phyloP scores from a whole-genome alignment of 2,888 invertebrate species.

The Lomographa bimaculata region DNA sequence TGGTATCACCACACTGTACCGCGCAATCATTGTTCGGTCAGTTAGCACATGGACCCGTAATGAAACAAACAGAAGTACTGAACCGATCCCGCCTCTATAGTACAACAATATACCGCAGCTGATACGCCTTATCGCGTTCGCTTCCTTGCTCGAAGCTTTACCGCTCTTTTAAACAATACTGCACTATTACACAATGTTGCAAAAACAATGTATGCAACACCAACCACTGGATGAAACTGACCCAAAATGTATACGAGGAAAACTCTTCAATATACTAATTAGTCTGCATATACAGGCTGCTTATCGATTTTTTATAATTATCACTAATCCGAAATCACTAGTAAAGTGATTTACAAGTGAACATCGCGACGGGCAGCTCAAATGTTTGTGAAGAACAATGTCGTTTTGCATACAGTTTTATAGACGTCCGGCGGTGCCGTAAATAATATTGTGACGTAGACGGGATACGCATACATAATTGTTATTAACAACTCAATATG shows the following conservation, averaged over 20 bases:
- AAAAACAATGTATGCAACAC: background rate
- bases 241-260: background rate
- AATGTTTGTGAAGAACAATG: constrained; percentile 26
- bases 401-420: constrained; percentile 53
- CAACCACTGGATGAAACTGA: too few species aligned
- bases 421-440: constrained; percentile 52
- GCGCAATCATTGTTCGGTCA: constrained; percentile 2
- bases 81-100: background rate
- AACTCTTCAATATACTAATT: background rate
- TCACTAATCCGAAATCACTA: constrained; percentile 1
- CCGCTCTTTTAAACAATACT: constrained; percentile 10
- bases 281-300: constrained; percentile 6
- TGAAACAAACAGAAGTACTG: constrained; percentile 7
- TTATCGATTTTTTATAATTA: too few species aligned
- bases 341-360: constrained; percentile 13
- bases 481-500: constrained; percentile 21
- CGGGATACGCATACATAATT: constrained; percentile 46
- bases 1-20: constrained; percentile 1
- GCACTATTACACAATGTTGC: constrained; percentile 14
- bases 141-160: constrained; percentile 9
- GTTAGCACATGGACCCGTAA: constrained; percentile 3
- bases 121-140: constrained; percentile 12
- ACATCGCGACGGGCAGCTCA: constrained; percentile 26
- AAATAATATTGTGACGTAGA: constrained; percentile 44
- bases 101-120: constrained; percentile 8